Evolutionary conservation across 2,113 vertebrate species (phyloP).

Genomic region (Alethe castanea): DNA sequence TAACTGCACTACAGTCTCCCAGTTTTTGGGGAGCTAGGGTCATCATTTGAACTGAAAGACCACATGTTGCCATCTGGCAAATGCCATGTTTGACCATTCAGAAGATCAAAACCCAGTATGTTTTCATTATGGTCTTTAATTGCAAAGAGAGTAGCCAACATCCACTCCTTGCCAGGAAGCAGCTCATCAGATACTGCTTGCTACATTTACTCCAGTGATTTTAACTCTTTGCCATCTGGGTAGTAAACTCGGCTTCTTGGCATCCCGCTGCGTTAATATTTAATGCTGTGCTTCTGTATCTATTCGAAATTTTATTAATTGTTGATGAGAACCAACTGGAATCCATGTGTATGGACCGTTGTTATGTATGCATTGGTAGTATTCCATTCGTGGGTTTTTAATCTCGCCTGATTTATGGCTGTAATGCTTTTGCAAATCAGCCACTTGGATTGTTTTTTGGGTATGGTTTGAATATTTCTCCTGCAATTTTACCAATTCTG

Average conservation of each 20-base stretch:
- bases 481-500: not conserved
- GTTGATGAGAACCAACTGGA: not conserved
- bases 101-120: not conserved
- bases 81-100: not conserved
- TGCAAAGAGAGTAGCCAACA: not conserved
- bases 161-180: not conserved
- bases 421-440: not conserved
- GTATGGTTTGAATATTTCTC: not conserved
- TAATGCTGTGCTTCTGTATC: not conserved
- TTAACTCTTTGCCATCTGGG: not conserved
- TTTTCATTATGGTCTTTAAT: not conserved
- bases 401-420: not conserved
- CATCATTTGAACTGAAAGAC: not conserved
- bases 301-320: not conserved
- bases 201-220: not conserved
- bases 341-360: not conserved
- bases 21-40: not conserved
- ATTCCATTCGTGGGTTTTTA: not conserved
- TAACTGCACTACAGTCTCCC: not conserved
- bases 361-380: not conserved
- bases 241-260: not conserved
- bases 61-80: not conserved
- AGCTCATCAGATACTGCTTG: not conserved
- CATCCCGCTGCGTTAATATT: not conserved
- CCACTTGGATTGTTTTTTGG: not conserved